These are phyloP conservation scores for Propithecus perrieri DNA, from an alignment of 2,797 vertebrate genomes.

Conservation along the genomic window DNA sequence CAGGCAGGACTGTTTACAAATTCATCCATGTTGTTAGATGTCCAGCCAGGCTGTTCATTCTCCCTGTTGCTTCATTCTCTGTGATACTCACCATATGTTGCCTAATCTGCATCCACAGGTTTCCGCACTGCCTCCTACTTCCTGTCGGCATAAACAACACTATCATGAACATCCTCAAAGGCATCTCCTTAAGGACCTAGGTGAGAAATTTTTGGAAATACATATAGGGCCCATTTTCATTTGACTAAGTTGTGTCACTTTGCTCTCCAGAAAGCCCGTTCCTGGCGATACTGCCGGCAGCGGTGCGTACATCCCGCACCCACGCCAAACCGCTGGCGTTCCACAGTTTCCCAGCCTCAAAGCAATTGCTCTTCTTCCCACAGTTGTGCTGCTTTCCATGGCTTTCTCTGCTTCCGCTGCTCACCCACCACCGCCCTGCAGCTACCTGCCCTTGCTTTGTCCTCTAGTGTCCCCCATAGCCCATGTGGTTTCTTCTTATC, in stretches of 20 bases:
- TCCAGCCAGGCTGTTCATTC: background rate
- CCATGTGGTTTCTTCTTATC: background rate
- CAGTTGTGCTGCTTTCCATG: background rate
- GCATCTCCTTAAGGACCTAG: background rate
- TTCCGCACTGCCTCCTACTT: slow-evolving; percentile 25
- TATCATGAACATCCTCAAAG: background rate
- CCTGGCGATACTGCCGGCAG: background rate
- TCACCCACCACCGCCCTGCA: rapidly evolving
- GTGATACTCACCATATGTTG: background rate
- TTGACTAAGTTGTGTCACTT: slow-evolving; percentile 20
- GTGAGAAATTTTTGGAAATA: background rate
- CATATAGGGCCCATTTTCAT: background rate
- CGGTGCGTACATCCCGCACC: background rate
- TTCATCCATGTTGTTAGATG: background rate
- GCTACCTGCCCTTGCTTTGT: background rate
- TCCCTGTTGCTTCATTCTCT: background rate
- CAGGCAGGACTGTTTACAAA: background rate
- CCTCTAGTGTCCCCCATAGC: background rate
- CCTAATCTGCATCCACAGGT: background rate
- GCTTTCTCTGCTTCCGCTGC: background rate
- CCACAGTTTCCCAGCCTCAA: background rate
- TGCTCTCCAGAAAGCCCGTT: background rate
- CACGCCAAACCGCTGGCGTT: background rate
- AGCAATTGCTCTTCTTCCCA: background rate
- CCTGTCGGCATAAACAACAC: background rate